Evolutionary conservation across 2,888 invertebrate genomes (phyloP).

Genomic region (Cloeon dipterum): DNA sequence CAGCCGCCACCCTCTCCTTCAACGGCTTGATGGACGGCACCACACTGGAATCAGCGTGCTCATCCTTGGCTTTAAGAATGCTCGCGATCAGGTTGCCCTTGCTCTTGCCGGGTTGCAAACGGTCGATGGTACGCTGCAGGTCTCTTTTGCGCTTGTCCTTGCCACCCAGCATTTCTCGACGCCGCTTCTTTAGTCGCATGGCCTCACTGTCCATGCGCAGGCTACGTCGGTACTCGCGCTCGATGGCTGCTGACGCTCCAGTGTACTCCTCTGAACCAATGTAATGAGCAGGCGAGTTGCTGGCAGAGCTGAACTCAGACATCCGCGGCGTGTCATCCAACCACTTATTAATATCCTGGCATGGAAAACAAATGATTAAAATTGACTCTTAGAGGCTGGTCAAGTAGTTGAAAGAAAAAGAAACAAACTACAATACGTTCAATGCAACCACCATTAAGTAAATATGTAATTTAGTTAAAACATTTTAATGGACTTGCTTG

Average conservation of each 20-base stretch:
- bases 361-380: conserved; percentile 5
- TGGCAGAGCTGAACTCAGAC: conserved; percentile 50
- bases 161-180: too few species aligned
- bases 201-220: conserved; percentile 4
- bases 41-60: conserved; percentile 23
- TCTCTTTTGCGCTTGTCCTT: conserved; percentile 35
- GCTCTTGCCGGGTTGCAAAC: conserved; percentile 66
- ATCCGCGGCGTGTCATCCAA: conserved; percentile 61
- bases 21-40: conserved; percentile 12
- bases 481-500: too few species aligned
- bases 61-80: conserved; percentile 28
- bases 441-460: too few species aligned
- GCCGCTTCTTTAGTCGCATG: too few species aligned
- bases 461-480: too few species aligned
- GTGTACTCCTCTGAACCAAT: conserved; percentile 37
- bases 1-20: conserved; percentile 4
- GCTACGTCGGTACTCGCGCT: conserved; percentile 5
- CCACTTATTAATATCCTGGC: conserved; percentile 69
- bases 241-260: conserved; percentile 7
- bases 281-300: conserved; percentile 49
- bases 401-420: not conserved
- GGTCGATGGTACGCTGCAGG: conserved; percentile 58
- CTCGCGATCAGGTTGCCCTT: conserved; percentile 65
- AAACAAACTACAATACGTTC: not conserved
- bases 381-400: not conserved